Evolutionary conservation across 2,113 vertebrate genomes (phyloP).

Genomic region (Cryptotis parvus): DNA sequence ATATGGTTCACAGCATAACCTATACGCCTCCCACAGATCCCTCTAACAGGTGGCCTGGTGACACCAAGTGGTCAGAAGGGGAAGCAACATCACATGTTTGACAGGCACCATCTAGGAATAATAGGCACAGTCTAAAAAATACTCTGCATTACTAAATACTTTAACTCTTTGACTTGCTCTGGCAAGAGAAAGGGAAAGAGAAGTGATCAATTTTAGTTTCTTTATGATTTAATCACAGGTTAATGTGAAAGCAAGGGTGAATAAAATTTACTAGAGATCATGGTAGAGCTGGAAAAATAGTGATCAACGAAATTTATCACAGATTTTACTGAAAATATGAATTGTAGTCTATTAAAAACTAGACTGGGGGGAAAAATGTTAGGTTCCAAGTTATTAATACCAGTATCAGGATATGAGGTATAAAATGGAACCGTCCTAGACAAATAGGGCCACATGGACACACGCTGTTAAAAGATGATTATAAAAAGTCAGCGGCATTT

Average conservation of each 20-base stretch:
- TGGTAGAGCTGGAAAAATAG: constrained; percentile 20
- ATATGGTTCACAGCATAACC: background rate
- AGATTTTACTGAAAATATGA: constrained; percentile 49
- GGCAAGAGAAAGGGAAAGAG: constrained; percentile 22
- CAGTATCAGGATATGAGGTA: background rate
- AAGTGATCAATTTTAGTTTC: constrained; percentile 26
- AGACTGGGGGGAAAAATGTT: constrained; percentile 51
- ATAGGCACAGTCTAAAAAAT: background rate
- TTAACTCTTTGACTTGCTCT: constrained; percentile 9
- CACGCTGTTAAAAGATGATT: background rate
- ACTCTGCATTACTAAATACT: background rate
- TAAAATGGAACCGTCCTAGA: constrained; percentile 37
- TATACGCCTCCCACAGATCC: background rate
- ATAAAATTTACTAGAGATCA: constrained; percentile 16
- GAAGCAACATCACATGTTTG: constrained; percentile 42
- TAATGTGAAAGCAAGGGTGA: constrained; percentile 30
- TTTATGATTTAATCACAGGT: constrained; percentile 55
- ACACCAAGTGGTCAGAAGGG: constrained; percentile 54
- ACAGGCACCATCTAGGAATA: background rate
- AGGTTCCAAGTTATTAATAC: background rate
- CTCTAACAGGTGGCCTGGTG: constrained; percentile 5
- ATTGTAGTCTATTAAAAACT: constrained; percentile 43
- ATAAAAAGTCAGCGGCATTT: constrained; percentile 33
- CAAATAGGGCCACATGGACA: background rate
- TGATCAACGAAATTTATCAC: background rate